Evolutionary conservation across 2,797 vertebrate genomes (phyloP), one percentile per base, ranked within the genome.

Genomic region (Siniperca undulata): DNA sequence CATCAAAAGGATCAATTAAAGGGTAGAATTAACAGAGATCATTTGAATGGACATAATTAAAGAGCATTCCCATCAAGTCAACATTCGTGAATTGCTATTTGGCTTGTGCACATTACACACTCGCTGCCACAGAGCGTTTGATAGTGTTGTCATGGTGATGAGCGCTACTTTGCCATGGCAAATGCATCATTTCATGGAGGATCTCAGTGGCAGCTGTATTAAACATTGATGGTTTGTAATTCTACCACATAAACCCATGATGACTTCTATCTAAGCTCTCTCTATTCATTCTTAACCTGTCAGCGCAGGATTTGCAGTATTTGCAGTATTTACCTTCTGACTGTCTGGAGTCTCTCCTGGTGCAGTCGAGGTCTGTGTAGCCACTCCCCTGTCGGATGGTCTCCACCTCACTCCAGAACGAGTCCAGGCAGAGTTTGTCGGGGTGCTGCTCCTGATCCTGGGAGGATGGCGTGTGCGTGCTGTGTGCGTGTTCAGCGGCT

Each of bases 381-480:
- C 95, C 95, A 71, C 93, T 68, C 65, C 95, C 96, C 94, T 96
- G 96, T 61, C 94, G 96, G 70, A 97, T 98, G 93, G 89, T 96
- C 92, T 98, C 96, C 81, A 97, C 96, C 93, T 98, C 97, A 79
- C 93, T 95, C 97, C 97, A 98, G 88, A 98, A 98, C 34, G 96
- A 96, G 84, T 97, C 97, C 95, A 97, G 92, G 74, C 97, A 96
- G 84, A 96, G 94, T 82, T 93, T 96, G 90, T 97, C 96, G 0
- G 92, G 93, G 46, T 90, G 93, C 88, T 95, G 94, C 83, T 92
- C 89, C 90, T 90, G 92, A 50, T 96, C 93, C 79, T 88, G 91
- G 40, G 89, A 53, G 68, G 89, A 73, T 1, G 80, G 58, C 6
- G 78, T 7, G 80, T 83, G 84, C 2, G 86, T 77, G 80, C 82